phyloP scores from a whole-genome alignment of 2,113 vertebrate genomes.

The Cynocephalus volans region DNA sequence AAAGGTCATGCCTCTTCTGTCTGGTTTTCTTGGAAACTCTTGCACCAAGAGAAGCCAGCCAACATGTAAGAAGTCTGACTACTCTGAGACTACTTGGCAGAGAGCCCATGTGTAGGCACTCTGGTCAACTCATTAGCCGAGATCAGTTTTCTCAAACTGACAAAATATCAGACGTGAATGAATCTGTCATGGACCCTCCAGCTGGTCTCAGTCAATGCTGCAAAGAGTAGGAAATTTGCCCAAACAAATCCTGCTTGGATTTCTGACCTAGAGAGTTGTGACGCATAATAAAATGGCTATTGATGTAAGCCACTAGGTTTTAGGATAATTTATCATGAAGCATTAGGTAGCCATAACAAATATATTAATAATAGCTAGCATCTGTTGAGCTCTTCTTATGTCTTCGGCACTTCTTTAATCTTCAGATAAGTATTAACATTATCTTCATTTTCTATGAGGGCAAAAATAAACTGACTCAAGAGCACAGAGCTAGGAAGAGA shows the following conservation, averaged over 20 bases:
- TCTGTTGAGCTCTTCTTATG: neutral
- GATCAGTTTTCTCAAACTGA: neutral
- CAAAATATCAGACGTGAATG: neutral
- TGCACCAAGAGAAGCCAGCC: neutral
- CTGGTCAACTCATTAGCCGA: neutral
- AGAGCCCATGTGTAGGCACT: accelerated
- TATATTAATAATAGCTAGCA: neutral
- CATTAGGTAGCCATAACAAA: neutral
- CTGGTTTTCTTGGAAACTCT: neutral
- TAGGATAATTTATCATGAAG: neutral
- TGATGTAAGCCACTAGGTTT: neutral
- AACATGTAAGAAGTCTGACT: neutral
- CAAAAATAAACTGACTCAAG: neutral
- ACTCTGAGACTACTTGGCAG: neutral
- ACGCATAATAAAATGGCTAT: neutral
- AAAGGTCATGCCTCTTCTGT: neutral
- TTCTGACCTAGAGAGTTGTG: neutral
- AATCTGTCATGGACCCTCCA: neutral
- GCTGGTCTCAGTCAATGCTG: neutral
- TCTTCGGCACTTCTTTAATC: neutral
- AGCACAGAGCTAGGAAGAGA: neutral
- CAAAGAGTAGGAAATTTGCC: neutral
- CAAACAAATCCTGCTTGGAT: neutral
- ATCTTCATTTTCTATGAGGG: neutral
- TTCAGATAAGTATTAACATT: neutral